A percentile compares a stretch with the other conserved stretches of the same genome.
Evolutionary conservation across 2,113 vertebrate species (phyloP).

Genomic region (Apteryx mantelli): DNA sequence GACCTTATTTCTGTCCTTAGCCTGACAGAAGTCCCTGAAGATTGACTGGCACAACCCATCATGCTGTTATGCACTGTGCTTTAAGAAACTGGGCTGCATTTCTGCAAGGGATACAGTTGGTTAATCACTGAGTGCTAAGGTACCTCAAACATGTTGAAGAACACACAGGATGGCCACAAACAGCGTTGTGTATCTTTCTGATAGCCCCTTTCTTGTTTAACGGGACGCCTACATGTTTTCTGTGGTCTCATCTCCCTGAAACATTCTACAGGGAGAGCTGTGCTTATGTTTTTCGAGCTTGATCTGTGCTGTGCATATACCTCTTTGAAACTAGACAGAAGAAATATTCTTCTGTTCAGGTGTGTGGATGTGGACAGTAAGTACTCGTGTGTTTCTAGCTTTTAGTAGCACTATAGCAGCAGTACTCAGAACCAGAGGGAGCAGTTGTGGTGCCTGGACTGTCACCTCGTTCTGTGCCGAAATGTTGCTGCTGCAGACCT

Average conservation of each 20-base stretch:
- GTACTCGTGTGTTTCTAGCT: neutral
- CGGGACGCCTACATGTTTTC: neutral
- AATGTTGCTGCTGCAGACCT: neutral
- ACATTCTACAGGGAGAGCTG: neutral
- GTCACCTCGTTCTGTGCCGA: neutral
- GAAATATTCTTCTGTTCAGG: neutral
- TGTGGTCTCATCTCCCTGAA: neutral
- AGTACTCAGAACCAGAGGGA: neutral
- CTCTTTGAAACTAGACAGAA: neutral
- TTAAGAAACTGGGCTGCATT: neutral
- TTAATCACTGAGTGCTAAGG: neutral
- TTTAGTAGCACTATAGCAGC: neutral
- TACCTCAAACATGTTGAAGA: fast-evolving
- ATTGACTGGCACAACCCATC: neutral
- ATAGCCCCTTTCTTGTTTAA: neutral
- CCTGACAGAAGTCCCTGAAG: neutral
- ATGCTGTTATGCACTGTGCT: neutral
- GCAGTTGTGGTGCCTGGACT: fast-evolving
- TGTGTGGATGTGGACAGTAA: fast-evolving
- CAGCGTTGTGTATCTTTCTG: neutral
- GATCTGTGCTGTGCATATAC: neutral
- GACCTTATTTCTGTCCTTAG: neutral
- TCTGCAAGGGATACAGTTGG: neutral
- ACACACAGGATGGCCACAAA: fast-evolving
- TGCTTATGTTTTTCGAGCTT: fast-evolving